Evolutionary conservation across 35 echinoderm and acorn worm genomes (phyloP).

Genomic region (Apostichopus parvimensis): DNA sequence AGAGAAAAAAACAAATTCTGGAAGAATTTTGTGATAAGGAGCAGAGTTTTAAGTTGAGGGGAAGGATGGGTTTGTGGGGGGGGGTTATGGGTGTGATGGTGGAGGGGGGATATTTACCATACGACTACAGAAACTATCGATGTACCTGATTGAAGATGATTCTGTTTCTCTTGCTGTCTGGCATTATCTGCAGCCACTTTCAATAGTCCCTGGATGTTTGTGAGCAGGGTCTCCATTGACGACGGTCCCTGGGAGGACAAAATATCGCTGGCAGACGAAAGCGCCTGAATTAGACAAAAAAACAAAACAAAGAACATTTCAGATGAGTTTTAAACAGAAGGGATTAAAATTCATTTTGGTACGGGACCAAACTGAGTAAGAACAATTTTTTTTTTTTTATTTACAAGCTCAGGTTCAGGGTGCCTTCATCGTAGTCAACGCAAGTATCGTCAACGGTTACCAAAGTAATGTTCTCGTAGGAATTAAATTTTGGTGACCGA

Average conservation of each 20-base stretch:
- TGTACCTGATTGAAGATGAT: conserved; percentile 86
- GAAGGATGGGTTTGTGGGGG: too few species aligned
- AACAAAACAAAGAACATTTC: background rate
- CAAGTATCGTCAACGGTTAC: background rate
- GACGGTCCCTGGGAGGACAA: conserved; percentile 73
- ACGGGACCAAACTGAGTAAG: too few species aligned
- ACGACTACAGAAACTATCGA: background rate
- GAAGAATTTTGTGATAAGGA: too few species aligned
- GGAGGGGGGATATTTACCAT: too few species aligned
- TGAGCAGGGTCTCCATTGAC: conserved; percentile 95
- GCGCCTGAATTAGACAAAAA: conserved; percentile 1
- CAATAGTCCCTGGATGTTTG: conserved; percentile 94
- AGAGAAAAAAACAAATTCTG: too few species aligned
- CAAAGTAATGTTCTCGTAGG: too few species aligned
- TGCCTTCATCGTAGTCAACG: background rate
- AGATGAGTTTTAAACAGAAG: too few species aligned
- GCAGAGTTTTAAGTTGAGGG: too few species aligned
- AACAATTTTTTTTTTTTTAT: background rate
- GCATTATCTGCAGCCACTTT: conserved; percentile 98
- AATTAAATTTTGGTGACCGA: too few species aligned
- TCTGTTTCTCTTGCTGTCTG: conserved; percentile 94
- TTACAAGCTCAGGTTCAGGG: too few species aligned
- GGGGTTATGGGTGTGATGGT: too few species aligned
- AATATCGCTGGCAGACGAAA: conserved; percentile 38
- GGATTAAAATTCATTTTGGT: too few species aligned